These are phyloP conservation scores for Charina bottae DNA, from an alignment of 2,113 vertebrate species.

Conservation along the genomic window DNA sequence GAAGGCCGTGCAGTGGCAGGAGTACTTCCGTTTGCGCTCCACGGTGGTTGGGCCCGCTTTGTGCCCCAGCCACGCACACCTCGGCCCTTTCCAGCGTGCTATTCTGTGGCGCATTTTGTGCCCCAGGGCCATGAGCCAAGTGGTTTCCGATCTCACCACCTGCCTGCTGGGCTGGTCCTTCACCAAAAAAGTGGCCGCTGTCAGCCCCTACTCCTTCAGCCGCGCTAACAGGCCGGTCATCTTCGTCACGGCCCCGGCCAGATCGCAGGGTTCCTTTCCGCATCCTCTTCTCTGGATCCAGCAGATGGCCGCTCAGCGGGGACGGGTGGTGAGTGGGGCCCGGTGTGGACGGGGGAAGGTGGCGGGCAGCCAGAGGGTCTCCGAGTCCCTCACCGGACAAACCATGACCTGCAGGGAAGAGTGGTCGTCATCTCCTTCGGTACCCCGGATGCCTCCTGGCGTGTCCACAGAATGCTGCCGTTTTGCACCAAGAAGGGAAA, in stretches of 20 bases:
- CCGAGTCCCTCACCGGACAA: no score
- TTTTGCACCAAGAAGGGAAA: conserved; percentile 70
- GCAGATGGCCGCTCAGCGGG: conserved; percentile 62
- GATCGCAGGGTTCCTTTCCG: conserved; percentile 43
- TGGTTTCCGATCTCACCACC: conserved; percentile 70
- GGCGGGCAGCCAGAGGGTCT: neutral
- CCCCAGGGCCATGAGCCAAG: conserved; percentile 66
- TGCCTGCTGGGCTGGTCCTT: conserved; percentile 69
- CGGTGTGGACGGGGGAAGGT: neutral
- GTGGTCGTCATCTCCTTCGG: conserved; percentile 59
- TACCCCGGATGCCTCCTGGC: conserved; percentile 37
- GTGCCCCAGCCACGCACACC: conserved; percentile 70
- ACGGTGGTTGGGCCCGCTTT: conserved; percentile 75
- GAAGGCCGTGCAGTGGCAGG: conserved; percentile 76
- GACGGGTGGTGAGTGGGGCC: conserved; percentile 24
- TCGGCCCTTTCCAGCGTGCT: conserved; percentile 79
- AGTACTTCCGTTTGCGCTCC: conserved; percentile 78
- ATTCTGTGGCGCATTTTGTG: conserved; percentile 82
- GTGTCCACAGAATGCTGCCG: conserved; percentile 23
- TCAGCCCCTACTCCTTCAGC: conserved; percentile 35
- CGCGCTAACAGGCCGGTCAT: conserved; percentile 69
- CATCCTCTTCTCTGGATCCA: conserved; percentile 71
- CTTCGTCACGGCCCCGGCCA: conserved; percentile 66
- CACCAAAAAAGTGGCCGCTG: conserved; percentile 30
- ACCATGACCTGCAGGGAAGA: conserved; percentile 1